Evolutionary conservation across 2,888 invertebrate genomes (phyloP).

Genomic region (Heliconius aoede): DNA sequence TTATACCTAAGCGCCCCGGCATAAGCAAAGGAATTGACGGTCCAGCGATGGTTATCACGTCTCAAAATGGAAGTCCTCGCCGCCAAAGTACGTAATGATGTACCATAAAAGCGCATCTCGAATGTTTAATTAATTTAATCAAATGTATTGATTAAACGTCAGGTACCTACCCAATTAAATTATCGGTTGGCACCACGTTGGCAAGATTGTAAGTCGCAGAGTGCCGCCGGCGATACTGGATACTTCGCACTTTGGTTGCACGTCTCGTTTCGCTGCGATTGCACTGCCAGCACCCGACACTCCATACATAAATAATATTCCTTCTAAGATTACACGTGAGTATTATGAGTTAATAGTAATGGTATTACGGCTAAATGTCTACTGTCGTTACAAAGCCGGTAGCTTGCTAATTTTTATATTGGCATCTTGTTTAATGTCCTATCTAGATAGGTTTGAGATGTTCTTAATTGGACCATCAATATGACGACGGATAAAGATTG

Average conservation of each 20-base stretch:
- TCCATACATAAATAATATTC: conserved; percentile 61
- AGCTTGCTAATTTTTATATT: conserved; percentile 15
- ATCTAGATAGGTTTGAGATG: conserved; percentile 10
- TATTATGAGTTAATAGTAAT: conserved; percentile 42
- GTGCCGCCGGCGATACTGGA: conserved; percentile 55
- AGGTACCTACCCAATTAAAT: conserved; percentile 79
- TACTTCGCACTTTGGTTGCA: conserved; percentile 65
- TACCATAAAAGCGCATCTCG: conserved; percentile 73
- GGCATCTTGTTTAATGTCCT: conserved; percentile 1
- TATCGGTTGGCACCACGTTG: conserved; percentile 59
- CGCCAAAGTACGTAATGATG: conserved; percentile 58
- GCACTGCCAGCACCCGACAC: conserved; percentile 60
- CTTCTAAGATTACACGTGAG: conserved; percentile 55
- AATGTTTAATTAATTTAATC: conserved; percentile 78
- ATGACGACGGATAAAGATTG: neutral
- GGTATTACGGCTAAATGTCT: conserved; percentile 23
- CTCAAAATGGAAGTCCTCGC: conserved; percentile 42
- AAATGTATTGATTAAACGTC: conserved; percentile 79
- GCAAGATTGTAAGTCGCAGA: conserved; percentile 52
- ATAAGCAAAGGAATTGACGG: conserved; percentile 40
- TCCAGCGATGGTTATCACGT: conserved; percentile 38
- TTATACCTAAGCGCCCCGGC: conserved; percentile 40
- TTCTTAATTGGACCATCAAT: conserved; percentile 17
- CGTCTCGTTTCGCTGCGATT: conserved; percentile 61
- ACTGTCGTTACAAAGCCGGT: neutral